A percentile compares a stretch with the other conserved stretches of the same genome.
Evolutionary conservation across 2,797 vertebrate genomes (phyloP).

Genomic region (Macrochelys suwanniensis): DNA sequence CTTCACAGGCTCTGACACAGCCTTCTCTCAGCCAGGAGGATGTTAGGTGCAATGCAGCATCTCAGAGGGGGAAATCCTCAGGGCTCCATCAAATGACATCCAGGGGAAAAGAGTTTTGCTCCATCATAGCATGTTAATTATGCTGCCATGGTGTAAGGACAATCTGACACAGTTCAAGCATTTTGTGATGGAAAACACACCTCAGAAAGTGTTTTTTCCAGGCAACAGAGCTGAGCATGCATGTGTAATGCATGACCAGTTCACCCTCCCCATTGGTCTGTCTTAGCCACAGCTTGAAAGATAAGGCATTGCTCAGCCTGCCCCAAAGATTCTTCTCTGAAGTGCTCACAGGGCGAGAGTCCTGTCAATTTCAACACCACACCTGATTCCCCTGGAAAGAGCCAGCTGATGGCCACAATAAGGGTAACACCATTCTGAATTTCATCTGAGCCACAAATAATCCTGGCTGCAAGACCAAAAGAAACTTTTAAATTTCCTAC

Average conservation of each 20-base stretch:
- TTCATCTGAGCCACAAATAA: background rate
- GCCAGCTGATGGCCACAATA: background rate
- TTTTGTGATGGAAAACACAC: rapidly evolving
- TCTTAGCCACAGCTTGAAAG: background rate
- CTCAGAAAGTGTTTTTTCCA: background rate
- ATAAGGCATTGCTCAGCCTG: background rate
- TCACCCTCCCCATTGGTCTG: background rate
- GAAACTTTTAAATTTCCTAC: background rate
- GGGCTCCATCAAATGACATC: background rate
- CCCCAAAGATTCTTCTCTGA: background rate
- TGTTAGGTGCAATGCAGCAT: background rate
- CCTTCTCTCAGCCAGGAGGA: background rate
- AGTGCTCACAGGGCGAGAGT: background rate
- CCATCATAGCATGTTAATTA: background rate
- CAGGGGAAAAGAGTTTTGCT: background rate
- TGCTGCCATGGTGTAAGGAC: background rate
- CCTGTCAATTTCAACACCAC: background rate
- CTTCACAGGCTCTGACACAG: background rate
- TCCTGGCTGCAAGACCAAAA: background rate
- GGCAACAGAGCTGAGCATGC: background rate
- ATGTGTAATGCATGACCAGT: rapidly evolving
- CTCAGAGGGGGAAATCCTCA: background rate
- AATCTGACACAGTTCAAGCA: background rate
- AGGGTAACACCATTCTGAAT: background rate
- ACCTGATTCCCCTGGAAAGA: background rate